Conservation (phyloP, 2,888 invertebrate genomes). For the Aradus depressus region DNA sequence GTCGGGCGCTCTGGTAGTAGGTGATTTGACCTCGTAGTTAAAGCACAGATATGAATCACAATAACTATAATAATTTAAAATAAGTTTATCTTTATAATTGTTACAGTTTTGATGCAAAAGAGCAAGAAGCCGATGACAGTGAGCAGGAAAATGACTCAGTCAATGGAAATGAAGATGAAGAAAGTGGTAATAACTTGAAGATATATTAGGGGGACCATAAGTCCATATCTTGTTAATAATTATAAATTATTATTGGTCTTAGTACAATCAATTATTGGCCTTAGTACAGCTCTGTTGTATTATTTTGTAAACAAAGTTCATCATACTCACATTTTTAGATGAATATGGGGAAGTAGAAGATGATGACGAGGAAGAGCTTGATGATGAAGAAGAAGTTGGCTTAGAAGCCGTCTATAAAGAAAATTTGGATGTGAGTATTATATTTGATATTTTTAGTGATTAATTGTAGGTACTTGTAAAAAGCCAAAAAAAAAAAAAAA, state of each 20-base stretch:
- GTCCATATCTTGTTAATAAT: constrained; percentile 1
- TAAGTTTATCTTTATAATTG: neutral
- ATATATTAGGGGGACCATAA: neutral
- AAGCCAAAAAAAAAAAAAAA: no score
- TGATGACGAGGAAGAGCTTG: constrained; percentile 43
- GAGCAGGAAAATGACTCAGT: constrained; percentile 66
- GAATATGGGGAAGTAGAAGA: constrained; percentile 37
- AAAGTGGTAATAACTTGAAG: constrained; percentile 53
- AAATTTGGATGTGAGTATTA: constrained; percentile 47
- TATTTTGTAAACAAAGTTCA: neutral
- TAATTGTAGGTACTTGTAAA: no score
- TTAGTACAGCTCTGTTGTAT: neutral
- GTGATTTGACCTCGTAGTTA: no score
- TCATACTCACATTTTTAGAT: neutral
- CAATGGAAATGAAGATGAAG: constrained; percentile 64
- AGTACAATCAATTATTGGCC: constrained; percentile 29
- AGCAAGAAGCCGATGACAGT: constrained; percentile 69
- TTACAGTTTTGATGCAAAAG: constrained; percentile 59
- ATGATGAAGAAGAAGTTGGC: constrained; percentile 53
- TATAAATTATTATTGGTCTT: neutral
- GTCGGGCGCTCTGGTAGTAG: no score
- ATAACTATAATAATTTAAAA: no score
- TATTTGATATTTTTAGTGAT: no score
- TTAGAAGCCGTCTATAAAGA: constrained; percentile 59
- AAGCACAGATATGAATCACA: no score